Conservation (phyloP, 2,797 vertebrate genomes). For the Danio kyathit region DNA sequence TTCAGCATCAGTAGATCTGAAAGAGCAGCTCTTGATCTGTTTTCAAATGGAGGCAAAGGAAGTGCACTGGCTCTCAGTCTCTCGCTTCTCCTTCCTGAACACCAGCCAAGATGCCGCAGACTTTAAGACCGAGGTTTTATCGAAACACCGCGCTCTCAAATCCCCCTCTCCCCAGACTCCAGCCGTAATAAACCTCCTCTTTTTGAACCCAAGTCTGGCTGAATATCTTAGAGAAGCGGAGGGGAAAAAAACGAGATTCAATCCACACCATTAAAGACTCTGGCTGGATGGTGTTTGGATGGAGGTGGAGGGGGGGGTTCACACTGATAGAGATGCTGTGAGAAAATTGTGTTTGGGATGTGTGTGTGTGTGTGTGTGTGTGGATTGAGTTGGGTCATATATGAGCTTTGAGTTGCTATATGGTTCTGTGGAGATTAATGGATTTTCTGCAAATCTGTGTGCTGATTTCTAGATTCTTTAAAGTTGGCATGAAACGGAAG, state of each 20-base stretch:
- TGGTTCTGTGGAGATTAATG: background rate
- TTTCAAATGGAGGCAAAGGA: constrained; percentile 31
- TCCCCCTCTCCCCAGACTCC: constrained; percentile 64
- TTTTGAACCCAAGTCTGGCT: constrained; percentile 66
- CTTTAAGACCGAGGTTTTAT: constrained; percentile 71
- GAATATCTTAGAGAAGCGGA: constrained; percentile 62
- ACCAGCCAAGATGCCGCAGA: constrained; percentile 63
- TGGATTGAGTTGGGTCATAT: background rate
- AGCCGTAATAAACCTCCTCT: constrained; percentile 71
- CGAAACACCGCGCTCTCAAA: constrained; percentile 54
- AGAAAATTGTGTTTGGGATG: background rate
- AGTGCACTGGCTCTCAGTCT: constrained; percentile 24
- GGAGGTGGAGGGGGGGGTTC: background rate
- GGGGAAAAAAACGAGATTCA: constrained; percentile 64
- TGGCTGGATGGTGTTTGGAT: constrained; percentile 59
- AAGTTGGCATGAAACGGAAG: too few relatives aligned
- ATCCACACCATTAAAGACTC: constrained; percentile 57
- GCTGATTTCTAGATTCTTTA: background rate
- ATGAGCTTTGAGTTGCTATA: background rate
- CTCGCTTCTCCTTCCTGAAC: constrained; percentile 57
- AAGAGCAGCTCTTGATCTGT: constrained; percentile 26
- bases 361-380: constrained; percentile 6
- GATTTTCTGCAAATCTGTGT: too few relatives aligned
- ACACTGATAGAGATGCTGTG: background rate
- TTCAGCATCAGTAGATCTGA: background rate